A percentile compares a stretch with the other conserved stretches of the same genome.
Evolutionary conservation across 2,113 vertebrate species (phyloP).

Genomic region (crab-eating macaque (Macaca fascicularis)): DNA sequence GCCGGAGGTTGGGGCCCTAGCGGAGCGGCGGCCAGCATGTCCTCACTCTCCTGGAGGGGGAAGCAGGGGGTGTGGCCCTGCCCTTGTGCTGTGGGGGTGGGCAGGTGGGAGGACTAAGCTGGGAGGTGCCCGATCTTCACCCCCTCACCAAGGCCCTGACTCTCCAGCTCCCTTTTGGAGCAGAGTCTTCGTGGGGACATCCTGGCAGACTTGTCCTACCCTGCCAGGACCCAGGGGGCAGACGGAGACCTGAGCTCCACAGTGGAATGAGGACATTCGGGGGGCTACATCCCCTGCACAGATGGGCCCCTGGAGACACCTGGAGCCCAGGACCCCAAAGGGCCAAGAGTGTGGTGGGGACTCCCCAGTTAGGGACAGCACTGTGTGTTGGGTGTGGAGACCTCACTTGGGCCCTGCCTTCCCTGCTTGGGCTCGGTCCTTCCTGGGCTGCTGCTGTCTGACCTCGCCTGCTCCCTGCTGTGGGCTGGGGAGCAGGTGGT

Average conservation of each 20-base stretch:
- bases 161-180: not conserved
- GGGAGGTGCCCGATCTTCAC: too few species aligned
- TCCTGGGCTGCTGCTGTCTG: not conserved
- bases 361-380: not conserved
- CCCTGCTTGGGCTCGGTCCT: rapidly evolving
- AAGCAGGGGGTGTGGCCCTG: too few species aligned
- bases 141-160: too few species aligned
- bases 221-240: not conserved
- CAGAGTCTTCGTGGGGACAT: rapidly evolving
- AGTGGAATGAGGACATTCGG: rapidly evolving
- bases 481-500: too few species aligned
- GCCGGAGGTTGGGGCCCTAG: not conserved
- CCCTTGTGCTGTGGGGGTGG: not conserved
- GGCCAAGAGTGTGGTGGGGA: not conserved
- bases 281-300: not conserved
- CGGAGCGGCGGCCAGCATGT: not conserved
- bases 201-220: not conserved
- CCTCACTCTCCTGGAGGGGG: not conserved
- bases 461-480: too few species aligned
- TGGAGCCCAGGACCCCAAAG: not conserved
- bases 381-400: too few species aligned
- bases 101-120: not conserved
- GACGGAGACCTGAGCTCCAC: not conserved
- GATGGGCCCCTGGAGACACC: not conserved
- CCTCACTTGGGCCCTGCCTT: rapidly evolving